A percentile compares a stretch with the other conserved stretches of the same genome.
These are phyloP conservation scores for Cyclargus thomasi DNA, from an alignment of 1,140 invertebrate genomes.

Conservation along the genomic window DNA sequence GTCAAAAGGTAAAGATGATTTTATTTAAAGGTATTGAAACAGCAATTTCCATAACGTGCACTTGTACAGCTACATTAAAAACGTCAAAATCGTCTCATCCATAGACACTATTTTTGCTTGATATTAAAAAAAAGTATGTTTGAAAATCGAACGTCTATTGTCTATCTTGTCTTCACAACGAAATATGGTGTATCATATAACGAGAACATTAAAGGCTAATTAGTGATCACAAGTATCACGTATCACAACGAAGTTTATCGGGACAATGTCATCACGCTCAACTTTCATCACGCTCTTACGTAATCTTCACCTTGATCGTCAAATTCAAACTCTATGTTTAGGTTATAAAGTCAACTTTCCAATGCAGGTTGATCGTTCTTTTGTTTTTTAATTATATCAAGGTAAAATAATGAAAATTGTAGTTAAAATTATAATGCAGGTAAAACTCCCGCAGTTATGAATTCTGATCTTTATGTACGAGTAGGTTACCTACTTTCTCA, in stretches of 20 bases:
- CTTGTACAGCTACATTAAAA: too few species aligned
- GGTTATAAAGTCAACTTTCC: not conserved
- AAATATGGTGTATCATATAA: not conserved
- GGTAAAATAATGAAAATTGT: not conserved
- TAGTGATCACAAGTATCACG: not conserved
- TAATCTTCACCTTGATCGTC: not conserved
- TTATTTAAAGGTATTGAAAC: too few species aligned
- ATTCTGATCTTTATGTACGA: not conserved
- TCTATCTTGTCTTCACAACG: not conserved
- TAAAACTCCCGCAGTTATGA: not conserved
- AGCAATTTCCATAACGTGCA: not conserved
- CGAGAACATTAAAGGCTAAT: not conserved
- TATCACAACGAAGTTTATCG: not conserved
- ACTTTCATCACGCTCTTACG: conserved; percentile 1
- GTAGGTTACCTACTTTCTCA: conserved; percentile 7
- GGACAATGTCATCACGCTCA: not conserved
- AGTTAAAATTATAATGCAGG: not conserved
- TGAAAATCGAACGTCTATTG: not conserved
- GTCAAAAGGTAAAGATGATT: too few species aligned
- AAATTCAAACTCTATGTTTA: not conserved
- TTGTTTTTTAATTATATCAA: not conserved
- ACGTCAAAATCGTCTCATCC: too few species aligned
- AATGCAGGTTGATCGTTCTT: not conserved
- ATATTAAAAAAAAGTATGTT: too few species aligned
- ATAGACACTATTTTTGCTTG: too few species aligned